Conservation (phyloP, 1,140 invertebrate species). For the Drosophila cardini region DNA sequence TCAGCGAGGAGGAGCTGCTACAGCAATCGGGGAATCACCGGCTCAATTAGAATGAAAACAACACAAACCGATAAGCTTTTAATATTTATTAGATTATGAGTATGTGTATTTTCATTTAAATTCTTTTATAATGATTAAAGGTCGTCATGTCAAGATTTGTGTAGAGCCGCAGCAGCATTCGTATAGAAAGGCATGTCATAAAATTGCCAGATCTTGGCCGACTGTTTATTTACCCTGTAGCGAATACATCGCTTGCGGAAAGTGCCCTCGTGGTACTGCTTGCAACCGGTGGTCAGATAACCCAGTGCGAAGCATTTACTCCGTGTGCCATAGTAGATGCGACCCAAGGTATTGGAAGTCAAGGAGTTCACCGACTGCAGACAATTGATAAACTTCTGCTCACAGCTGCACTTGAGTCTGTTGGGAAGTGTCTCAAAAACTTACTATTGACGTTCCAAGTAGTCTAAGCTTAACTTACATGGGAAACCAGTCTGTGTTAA, state of each 20-base stretch:
- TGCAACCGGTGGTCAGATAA: conserved; percentile 87
- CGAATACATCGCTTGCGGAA: conserved; percentile 85
- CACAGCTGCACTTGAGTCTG: conserved; percentile 88
- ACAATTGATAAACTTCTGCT: conserved; percentile 89
- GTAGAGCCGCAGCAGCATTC: neutral
- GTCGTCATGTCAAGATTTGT: conserved; percentile 9
- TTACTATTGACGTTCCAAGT: conserved; percentile 57
- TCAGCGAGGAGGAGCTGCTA: conserved; percentile 31
- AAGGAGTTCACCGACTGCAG: conserved; percentile 86
- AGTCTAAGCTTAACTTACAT: conserved; percentile 60
- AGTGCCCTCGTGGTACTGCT: conserved; percentile 78
- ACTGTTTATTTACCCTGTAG: conserved; percentile 85
- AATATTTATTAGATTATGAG: neutral
- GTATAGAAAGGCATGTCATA: conserved; percentile 86
- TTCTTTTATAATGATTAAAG: neutral
- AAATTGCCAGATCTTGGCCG: conserved; percentile 86
- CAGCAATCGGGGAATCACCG: neutral
- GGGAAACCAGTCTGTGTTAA: conserved; percentile 87
- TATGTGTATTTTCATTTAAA: too few relatives aligned
- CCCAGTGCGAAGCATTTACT: conserved; percentile 89
- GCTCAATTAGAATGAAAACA: conserved; percentile 15
- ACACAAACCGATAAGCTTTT: conserved; percentile 44
- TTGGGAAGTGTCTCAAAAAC: neutral
- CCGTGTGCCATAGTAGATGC: conserved; percentile 88
- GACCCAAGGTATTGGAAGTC: conserved; percentile 87